Evolutionary conservation across 2,113 vertebrate species (phyloP).

Genomic region (Dunckerocampus dactyliophorus): DNA sequence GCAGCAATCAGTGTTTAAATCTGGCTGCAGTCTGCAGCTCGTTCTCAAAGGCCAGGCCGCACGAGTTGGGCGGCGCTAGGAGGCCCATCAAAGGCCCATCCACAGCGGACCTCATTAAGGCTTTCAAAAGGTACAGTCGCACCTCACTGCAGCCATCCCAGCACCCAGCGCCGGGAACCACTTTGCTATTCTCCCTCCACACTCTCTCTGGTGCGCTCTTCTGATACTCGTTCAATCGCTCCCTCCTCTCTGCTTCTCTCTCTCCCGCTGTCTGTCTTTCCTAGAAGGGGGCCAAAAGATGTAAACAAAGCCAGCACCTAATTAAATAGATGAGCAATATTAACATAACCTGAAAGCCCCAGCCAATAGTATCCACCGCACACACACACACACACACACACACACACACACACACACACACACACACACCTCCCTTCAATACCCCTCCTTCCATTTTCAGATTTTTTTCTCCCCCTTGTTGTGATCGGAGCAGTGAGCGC

Average conservation of each 20-base stretch:
- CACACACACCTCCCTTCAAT: constrained; percentile 49
- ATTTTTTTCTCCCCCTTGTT: constrained; percentile 70
- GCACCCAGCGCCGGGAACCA: constrained; percentile 31
- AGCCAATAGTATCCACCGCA: constrained; percentile 73
- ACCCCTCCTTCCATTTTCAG: constrained; percentile 57
- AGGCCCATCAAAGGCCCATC: constrained; percentile 50
- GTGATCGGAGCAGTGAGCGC: constrained; percentile 88
- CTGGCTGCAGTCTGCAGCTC: constrained; percentile 17
- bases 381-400: constrained; percentile 22
- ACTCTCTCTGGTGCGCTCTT: constrained; percentile 20
- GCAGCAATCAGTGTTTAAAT: constrained; percentile 22
- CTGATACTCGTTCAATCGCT: constrained; percentile 19
- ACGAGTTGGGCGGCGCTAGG: constrained; percentile 29
- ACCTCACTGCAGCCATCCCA: constrained; percentile 42
- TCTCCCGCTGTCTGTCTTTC: constrained; percentile 18
- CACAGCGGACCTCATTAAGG: constrained; percentile 54
- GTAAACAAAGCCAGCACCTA: constrained; percentile 78
- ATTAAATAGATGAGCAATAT: constrained; percentile 82
- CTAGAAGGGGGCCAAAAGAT: constrained; percentile 69
- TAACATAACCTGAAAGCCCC: constrained; percentile 83
- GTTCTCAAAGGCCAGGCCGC: constrained; percentile 12
- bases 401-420: constrained; percentile 5
- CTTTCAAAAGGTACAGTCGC: constrained; percentile 42
- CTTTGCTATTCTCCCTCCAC: constrained; percentile 10
- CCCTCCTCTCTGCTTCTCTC: constrained; percentile 19